Evolutionary conservation across 1,140 invertebrate genomes (phyloP).

Genomic region (Acromyrmex heyeri): DNA sequence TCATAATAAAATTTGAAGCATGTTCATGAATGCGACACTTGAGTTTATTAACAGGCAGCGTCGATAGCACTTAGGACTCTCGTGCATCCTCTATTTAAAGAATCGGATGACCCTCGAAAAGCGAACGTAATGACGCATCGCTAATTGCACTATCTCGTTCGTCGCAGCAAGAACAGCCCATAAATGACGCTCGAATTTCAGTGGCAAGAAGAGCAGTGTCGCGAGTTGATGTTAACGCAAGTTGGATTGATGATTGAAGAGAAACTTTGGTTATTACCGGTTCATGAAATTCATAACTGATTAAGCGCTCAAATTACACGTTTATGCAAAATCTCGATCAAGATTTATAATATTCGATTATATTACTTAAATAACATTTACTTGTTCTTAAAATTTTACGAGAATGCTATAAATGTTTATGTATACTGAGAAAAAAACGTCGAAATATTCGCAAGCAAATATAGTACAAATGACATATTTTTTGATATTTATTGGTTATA

Average conservation of each 20-base stretch:
- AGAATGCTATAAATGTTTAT: background rate
- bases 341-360: background rate
- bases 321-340: background rate
- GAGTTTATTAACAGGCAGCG: background rate
- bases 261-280: background rate
- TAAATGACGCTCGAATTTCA: conserved; percentile 36
- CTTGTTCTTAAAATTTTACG: background rate
- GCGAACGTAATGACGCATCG: conserved; percentile 46
- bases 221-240: conserved; percentile 5
- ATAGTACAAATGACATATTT: too few relatives aligned
- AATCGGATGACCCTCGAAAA: conserved; percentile 49
- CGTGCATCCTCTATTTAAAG: conserved; percentile 48
- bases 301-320: background rate
- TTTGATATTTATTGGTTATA: too few relatives aligned
- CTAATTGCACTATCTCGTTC: conserved; percentile 19
- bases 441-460: too few relatives aligned
- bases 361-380: background rate
- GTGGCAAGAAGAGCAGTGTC: conserved; percentile 28
- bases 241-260: background rate
- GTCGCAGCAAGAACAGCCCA: conserved; percentile 1
- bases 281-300: conserved; percentile 5
- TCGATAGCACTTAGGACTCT: background rate
- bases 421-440: too few relatives aligned
- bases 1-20: background rate
- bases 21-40: background rate